Evolutionary conservation across 2,797 vertebrate genomes (phyloP).

Genomic region (Protosalanx chinensis): DNA sequence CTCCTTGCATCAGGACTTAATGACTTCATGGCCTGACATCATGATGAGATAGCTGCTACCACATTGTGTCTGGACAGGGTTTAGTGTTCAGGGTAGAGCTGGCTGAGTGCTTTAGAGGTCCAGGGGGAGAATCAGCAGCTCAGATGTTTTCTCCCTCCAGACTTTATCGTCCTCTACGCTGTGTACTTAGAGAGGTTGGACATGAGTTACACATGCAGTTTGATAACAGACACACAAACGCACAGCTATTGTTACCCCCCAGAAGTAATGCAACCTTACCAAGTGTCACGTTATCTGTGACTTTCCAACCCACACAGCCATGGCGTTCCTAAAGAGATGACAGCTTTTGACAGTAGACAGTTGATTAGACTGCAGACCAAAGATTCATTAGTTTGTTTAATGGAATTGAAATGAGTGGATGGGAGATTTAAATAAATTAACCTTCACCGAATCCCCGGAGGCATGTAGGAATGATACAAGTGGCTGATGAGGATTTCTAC

Average conservation of each 20-base stretch:
- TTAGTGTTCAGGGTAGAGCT: constrained; percentile 35
- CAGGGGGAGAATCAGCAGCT: constrained; percentile 42
- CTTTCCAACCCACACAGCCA: constrained; percentile 25
- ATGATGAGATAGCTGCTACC: constrained; percentile 30
- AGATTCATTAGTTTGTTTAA: constrained; percentile 86
- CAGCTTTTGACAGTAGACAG: constrained; percentile 69
- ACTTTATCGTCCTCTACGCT: constrained; percentile 46
- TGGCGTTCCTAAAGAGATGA: constrained; percentile 37
- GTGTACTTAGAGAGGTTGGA: constrained; percentile 54
- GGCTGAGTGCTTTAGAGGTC: constrained; percentile 48
- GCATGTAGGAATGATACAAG: constrained; percentile 65
- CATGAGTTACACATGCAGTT: constrained; percentile 10
- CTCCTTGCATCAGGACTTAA: constrained; percentile 41
- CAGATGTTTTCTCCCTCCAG: constrained; percentile 40
- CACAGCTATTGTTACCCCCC: constrained; percentile 22
- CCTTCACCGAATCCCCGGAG: constrained; percentile 79
- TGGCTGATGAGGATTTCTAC: constrained; percentile 69
- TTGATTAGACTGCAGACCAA: constrained; percentile 79
- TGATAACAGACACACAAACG: constrained; percentile 35
- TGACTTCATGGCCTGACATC: constrained; percentile 27
- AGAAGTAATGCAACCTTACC: constrained; percentile 55
- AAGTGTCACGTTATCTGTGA: constrained; percentile 37
- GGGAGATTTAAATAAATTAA: constrained; percentile 87
- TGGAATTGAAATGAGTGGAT: constrained; percentile 81
- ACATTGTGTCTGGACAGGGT: constrained; percentile 31